Conservation (phyloP, 1,140 invertebrate species). For the Drosophila nannoptera region DNA sequence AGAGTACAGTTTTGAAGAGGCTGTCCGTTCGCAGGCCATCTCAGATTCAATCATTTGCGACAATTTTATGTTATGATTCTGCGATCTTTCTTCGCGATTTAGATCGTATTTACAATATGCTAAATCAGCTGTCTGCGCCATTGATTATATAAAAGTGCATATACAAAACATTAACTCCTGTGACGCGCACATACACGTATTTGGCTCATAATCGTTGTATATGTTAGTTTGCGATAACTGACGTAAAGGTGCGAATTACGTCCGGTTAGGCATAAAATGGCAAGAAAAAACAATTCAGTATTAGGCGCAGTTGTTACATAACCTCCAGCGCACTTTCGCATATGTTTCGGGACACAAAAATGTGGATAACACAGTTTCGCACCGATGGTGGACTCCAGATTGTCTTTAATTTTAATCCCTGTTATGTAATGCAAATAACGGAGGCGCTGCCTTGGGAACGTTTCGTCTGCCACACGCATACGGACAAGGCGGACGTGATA, state of each 20-base stretch:
- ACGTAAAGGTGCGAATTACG: slow-evolving; percentile 41
- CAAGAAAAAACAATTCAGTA: slow-evolving; percentile 44
- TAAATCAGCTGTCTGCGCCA: slow-evolving; percentile 20
- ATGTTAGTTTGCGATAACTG: slow-evolving; percentile 1
- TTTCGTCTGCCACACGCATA: slow-evolving; percentile 1
- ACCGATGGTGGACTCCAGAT: not conserved
- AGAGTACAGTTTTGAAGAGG: no score
- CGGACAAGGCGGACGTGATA: slow-evolving; percentile 48
- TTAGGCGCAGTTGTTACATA: slow-evolving; percentile 63
- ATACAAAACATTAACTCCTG: not conserved
- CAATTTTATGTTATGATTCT: not conserved
- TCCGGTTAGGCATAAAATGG: not conserved
- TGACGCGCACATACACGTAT: not conserved
- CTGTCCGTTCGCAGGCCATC: not conserved
- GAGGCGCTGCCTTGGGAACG: not conserved
- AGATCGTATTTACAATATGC: not conserved
- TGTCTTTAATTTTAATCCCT: not conserved
- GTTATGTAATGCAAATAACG: slow-evolving; percentile 58
- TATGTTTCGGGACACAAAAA: slow-evolving; percentile 5
- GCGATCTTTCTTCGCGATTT: not conserved
- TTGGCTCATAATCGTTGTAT: not conserved
- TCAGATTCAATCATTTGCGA: not conserved
- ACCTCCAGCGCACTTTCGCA: slow-evolving; percentile 44
- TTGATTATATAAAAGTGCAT: slow-evolving; percentile 17
- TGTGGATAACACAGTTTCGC: not conserved